Evolutionary conservation across 2,113 vertebrate species (phyloP).

Genomic region (Muntiacus reevesi): DNA sequence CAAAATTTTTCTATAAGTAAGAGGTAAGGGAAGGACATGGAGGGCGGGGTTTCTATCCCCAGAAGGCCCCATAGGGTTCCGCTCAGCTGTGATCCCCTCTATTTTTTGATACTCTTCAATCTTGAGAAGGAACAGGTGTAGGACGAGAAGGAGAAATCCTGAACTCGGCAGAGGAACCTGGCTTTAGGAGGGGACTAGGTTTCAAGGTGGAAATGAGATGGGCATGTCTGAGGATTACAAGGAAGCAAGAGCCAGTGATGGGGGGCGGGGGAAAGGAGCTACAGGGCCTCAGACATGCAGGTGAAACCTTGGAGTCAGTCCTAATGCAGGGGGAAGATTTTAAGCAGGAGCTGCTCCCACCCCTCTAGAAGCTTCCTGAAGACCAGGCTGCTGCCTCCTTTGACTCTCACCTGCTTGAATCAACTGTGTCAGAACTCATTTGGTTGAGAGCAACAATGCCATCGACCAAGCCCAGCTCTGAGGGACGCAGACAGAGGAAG

Average conservation of each 20-base stretch:
- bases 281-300: not conserved
- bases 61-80: not conserved
- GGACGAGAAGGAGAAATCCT: not conserved
- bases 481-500: not conserved
- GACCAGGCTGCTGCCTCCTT: not conserved
- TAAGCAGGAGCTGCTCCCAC: not conserved
- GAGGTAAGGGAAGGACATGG: not conserved
- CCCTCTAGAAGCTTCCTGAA: not conserved
- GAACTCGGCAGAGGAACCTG: not conserved
- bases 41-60: not conserved
- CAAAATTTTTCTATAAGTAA: not conserved
- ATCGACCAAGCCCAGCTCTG: fast-evolving
- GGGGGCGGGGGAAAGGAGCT: fast-evolving
- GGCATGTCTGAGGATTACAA: not conserved
- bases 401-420: not conserved
- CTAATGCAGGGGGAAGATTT: not conserved
- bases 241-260: not conserved
- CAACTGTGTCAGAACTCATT: not conserved
- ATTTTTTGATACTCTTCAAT: not conserved
- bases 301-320: not conserved
- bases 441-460: not conserved
- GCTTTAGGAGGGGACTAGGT: not conserved
- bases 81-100: not conserved
- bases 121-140: not conserved
- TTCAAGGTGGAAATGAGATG: not conserved